These are phyloP conservation scores for Florisuga fusca DNA, from an alignment of 2,797 vertebrate genomes.

Conservation along the genomic window DNA sequence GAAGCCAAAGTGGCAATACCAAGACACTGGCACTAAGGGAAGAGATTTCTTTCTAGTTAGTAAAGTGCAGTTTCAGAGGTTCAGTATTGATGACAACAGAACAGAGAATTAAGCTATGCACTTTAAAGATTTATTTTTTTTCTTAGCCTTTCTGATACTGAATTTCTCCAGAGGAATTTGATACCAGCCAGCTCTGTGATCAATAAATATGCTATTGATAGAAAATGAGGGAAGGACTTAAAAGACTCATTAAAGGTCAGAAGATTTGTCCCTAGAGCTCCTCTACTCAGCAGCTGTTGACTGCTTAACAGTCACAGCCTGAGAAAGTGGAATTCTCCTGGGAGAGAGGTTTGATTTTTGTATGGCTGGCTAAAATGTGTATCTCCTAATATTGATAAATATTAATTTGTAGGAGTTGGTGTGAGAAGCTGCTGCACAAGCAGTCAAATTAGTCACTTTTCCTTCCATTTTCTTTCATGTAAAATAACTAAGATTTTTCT, in stretches of 20 bases:
- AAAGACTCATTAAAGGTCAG: constrained; percentile 48
- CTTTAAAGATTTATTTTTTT: constrained; percentile 71
- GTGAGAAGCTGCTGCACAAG: neutral
- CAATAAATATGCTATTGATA: constrained; percentile 64
- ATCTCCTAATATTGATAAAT: neutral
- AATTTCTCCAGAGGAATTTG: constrained; percentile 55
- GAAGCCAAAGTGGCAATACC: neutral
- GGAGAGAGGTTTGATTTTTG: constrained; percentile 18
- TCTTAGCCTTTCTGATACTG: constrained; percentile 45
- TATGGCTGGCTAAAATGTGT: neutral
- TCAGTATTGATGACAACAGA: constrained; percentile 42
- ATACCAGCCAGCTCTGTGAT: constrained; percentile 38
- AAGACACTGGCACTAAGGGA: neutral
- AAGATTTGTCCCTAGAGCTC: constrained; percentile 44
- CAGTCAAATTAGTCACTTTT: constrained; percentile 22
- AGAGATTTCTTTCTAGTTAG: neutral
- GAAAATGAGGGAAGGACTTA: constrained; percentile 52
- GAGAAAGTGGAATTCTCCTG: neutral
- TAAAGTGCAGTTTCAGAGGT: constrained; percentile 31
- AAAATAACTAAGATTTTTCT: neutral
- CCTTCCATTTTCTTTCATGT: neutral
- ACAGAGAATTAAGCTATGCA: constrained; percentile 37
- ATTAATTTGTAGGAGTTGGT: neutral
- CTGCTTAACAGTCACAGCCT: neutral
- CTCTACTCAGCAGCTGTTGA: constrained; percentile 34